A percentile compares a stretch with the other conserved stretches of the same genome.
Conservation (phyloP, 2,113 vertebrate species). For the Polyodon spathula region DNA sequence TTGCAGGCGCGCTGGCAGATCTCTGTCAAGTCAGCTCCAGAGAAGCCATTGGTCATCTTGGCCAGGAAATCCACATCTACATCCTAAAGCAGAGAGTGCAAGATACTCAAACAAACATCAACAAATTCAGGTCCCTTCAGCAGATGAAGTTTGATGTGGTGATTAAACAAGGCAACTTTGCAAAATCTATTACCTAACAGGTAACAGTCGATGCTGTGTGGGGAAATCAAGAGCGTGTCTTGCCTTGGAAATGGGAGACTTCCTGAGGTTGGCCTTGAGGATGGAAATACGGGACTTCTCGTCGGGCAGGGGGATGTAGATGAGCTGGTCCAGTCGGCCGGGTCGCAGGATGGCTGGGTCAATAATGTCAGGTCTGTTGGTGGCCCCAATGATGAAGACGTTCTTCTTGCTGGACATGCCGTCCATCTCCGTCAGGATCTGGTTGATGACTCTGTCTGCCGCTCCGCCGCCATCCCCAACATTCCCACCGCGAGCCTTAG, state of each 20-base stretch:
- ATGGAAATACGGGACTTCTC: constrained; percentile 95
- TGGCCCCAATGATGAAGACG: constrained; percentile 95
- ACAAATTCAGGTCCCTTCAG: too few species aligned
- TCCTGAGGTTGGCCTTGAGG: constrained; percentile 93
- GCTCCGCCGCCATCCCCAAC: constrained; percentile 90
- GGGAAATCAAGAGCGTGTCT: constrained; percentile 6
- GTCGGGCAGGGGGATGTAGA: constrained; percentile 93
- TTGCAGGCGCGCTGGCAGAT: constrained; percentile 97
- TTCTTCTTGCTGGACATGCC: constrained; percentile 99
- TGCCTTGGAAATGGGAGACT: constrained; percentile 93
- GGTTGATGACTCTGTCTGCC: constrained; percentile 94
- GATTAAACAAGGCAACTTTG: not conserved
- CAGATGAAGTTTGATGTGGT: too few species aligned
- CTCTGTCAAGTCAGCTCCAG: constrained; percentile 90
- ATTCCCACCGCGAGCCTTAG: constrained; percentile 93
- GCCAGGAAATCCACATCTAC: constrained; percentile 91
- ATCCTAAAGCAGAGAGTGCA: constrained; percentile 53
- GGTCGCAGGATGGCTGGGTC: constrained; percentile 94
- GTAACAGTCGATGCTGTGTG: not conserved
- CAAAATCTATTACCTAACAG: not conserved
- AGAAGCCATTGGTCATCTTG: constrained; percentile 98
- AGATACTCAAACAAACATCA: not conserved
- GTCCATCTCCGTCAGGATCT: constrained; percentile 97
- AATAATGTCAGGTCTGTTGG: constrained; percentile 95
- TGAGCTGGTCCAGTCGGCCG: constrained; percentile 91